Conservation (phyloP, 2,113 vertebrate species). For the Burhinus bistriatus region DNA sequence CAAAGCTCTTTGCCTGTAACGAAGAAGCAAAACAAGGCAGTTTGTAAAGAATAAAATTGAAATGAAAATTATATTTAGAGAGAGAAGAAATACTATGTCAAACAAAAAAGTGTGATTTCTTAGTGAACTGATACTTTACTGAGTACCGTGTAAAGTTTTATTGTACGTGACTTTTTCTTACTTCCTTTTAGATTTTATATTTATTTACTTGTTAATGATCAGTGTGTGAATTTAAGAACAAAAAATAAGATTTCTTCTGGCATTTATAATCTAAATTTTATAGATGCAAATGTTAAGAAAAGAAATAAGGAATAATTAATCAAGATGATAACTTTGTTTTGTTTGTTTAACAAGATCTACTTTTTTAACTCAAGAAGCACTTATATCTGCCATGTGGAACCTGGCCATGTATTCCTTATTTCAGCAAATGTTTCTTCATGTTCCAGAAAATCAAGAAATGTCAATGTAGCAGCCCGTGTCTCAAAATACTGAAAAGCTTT, state of each 20-base stretch:
- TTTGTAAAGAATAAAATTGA: not conserved
- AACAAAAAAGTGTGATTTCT: not conserved
- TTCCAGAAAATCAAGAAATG: not conserved
- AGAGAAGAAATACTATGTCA: not conserved
- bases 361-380: not conserved
- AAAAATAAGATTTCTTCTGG: not conserved
- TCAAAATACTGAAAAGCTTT: not conserved
- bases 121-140: not conserved
- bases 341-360: not conserved
- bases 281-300: not conserved
- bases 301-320: not conserved
- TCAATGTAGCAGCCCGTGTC: not conserved
- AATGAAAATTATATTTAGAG: not conserved
- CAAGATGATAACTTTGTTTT: fast-evolving
- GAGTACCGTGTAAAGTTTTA: not conserved
- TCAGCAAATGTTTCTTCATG: not conserved
- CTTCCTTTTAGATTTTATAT: not conserved
- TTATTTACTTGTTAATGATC: not conserved
- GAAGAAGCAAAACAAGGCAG: not conserved
- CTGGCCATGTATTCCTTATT: not conserved
- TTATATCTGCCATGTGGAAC: not conserved
- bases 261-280: not conserved
- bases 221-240: not conserved
- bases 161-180: not conserved
- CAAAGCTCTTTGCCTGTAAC: not conserved